These are phyloP conservation scores for Petrocephalus microphthalmus DNA, from an alignment of 2,113 vertebrate species.

Conservation along the genomic window DNA sequence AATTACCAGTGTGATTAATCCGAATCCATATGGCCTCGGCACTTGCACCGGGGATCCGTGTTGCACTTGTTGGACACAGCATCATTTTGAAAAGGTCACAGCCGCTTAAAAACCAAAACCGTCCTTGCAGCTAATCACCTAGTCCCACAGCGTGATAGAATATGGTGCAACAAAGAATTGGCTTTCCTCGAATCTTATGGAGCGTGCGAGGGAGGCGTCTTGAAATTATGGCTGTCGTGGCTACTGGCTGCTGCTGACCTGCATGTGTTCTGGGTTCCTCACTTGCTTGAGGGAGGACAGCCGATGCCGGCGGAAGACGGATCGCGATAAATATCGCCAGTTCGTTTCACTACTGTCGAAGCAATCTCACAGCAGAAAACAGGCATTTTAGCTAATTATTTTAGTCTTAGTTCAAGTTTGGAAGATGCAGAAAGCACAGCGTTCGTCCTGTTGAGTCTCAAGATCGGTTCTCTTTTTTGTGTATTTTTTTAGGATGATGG, in stretches of 20 bases:
- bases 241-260: background rate
- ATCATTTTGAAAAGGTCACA: background rate
- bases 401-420: background rate
- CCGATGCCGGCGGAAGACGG: background rate
- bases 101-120: background rate
- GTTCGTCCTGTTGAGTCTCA: background rate
- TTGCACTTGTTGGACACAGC: background rate
- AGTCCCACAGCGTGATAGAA: background rate
- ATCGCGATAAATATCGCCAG: background rate
- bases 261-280: background rate
- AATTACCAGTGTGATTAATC: conserved; percentile 10
- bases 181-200: background rate
- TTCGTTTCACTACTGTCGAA: background rate
- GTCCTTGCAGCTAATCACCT: background rate
- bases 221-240: background rate
- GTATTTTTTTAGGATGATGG: background rate
- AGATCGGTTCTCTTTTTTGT: background rate
- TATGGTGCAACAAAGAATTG: background rate
- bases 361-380: background rate
- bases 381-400: background rate
- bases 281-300: background rate
- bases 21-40: background rate
- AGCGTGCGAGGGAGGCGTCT: background rate
- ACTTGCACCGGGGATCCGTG: background rate
- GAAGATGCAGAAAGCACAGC: background rate